Base-by-base conservation (phyloP, 2,113 vertebrate genomes). In the Otocyon megalotis region DNA sequence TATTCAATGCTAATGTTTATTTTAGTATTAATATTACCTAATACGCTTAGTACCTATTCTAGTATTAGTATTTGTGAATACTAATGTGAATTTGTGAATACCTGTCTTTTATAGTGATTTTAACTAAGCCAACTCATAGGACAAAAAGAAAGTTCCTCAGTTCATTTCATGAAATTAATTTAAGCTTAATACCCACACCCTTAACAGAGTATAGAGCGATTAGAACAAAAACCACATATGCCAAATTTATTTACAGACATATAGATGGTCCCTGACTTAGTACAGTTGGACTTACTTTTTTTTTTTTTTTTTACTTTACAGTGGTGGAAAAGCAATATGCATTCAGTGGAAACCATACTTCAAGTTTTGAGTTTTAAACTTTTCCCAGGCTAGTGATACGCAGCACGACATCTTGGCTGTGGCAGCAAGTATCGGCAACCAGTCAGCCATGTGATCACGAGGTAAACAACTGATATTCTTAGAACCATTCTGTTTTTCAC, bases 121-220 rank as follows among this genome's bases (percentile, higher is more conserved):
- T 65, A 71, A 77, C 54, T 58, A 28, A 76, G 19, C 26, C 22
- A 80, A 87, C 14, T 69, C 53, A 56, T 43, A 77, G 54, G 8
- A 35, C 43, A 54, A 89, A 77, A 58, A 15, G 16, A 92, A 80
- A 26, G 2, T 16, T 48, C 15, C 14, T 58, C 0, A 56, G 35
- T 79, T 83, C 4, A 83, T 53, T 92, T 94, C 82, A 56, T 77
- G 43, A 94, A 94, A 67, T 5, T 58, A 94, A 76, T 62, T 82
- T 79, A 88, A 48, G 5, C 19, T 85, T 71, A 63, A 74, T 56
- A 28, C 14, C 17, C 90, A 22, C 1, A 92, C 28, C 13, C 2
- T 60, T 10, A 71, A 53, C 2, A 97, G 26, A 76, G 5, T 53
- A 16, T 58, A 79, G 16, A 88, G 37, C 10, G 50, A 30, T 6